Base-by-base conservation (phyloP, 2,888 invertebrate species). In the Parnassius glacialis region DNA sequence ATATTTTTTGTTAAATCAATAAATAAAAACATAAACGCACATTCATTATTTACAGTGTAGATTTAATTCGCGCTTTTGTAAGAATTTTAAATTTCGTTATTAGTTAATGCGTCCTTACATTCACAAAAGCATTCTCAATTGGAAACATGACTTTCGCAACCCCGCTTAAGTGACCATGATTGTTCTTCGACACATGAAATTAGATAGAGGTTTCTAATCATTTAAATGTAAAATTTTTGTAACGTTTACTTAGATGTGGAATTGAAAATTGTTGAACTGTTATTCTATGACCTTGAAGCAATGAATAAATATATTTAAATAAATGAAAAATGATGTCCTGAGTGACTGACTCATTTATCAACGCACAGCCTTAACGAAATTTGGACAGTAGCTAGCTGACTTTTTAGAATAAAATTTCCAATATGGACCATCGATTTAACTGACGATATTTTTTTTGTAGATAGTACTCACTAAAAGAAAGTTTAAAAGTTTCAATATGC, bases 81-180 rank as follows among this genome's bases (percentile, higher is more conserved):
- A 34, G 34, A 34, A 34, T 34, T 34, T 34, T 34, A 34, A 34
- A 34, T 34, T 34, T 34, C 7, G 34, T 34, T 34, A 42, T 53
- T 52, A 52, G 53, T 53, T 42, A 53, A 54, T 13, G 42, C 45
- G 54, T 54, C 54, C 54, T 54, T 54, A 54, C 57, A 42, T 57
- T 48, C 57, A 57, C 48, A 25, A 11, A 12, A 50, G n/a, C 11
- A 10, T 13, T 20, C 51, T 13, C 51, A 43, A 25, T 58, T 52
- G 20, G 20, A 58, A 58, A 52, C 50, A 44, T 9, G 51, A 44
- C 20, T 58, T 51, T 58, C 52, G 52, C 12, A 58, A 58, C 25
- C 20, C 13, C 9, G 16, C 25, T 5, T 10, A 48, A 13, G 3
- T 52, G 58, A 43, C 58, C 52, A 25, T 58, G 44, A 58, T 52